phyloP scores from a whole-genome alignment of 1,140 invertebrate genomes.

The Phymorhynchus buccinoides region DNA sequence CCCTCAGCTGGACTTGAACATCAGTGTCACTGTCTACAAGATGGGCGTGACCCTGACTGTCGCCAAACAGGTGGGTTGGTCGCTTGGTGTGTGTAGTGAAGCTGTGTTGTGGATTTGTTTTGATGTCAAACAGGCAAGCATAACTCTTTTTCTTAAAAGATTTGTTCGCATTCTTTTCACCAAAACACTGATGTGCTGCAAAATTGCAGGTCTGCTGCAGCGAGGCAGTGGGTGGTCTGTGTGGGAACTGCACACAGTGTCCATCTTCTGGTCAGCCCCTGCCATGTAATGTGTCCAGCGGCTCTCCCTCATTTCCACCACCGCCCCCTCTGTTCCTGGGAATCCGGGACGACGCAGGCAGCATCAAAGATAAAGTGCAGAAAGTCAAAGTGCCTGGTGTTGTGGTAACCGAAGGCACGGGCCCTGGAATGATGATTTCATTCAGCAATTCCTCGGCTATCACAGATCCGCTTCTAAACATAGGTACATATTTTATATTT shows the following conservation, averaged over 20 bases:
- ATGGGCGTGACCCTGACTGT: neutral
- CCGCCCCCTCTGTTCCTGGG: neutral
- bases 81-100: no score
- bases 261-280: neutral
- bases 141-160: no score
- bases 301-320: neutral
- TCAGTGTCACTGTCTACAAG: conserved; percentile 3
- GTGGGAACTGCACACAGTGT: neutral
- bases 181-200: no score
- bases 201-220: conserved; percentile 20
- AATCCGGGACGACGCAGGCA: neutral
- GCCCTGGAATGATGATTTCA: conserved; percentile 41
- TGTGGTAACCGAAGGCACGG: conserved; percentile 14
- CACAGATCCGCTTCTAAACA: conserved; percentile 24
- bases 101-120: no score
- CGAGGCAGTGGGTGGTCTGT: neutral
- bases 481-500: no score
- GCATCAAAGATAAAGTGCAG: neutral
- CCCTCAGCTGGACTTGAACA: neutral
- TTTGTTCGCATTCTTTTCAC: no score
- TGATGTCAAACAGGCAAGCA: no score
- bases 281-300: conserved; percentile 13
- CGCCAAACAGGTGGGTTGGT: neutral
- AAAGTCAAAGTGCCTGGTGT: neutral
- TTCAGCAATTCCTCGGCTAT: conserved; percentile 48